phyloP scores from a whole-genome alignment of 2,113 vertebrate genomes.

The Etia nguti region DNA sequence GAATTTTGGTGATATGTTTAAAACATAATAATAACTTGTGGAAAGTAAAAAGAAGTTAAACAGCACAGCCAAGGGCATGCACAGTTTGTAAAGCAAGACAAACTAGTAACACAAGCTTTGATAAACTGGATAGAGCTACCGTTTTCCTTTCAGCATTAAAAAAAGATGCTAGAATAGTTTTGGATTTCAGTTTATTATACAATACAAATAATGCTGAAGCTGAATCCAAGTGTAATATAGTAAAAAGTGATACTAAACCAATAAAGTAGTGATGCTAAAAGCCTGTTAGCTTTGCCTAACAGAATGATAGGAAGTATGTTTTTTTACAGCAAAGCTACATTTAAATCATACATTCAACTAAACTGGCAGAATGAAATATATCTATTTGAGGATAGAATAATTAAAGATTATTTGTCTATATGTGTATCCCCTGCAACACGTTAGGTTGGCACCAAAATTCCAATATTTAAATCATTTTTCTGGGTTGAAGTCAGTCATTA shows the following conservation, averaged over 20 bases:
- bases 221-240: background rate
- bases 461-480: background rate
- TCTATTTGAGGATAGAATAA: background rate
- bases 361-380: background rate
- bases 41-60: background rate
- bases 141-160: background rate
- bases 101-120: background rate
- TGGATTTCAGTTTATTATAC: background rate
- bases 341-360: background rate
- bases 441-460: background rate
- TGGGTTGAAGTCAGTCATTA: background rate
- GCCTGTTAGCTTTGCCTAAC: no score
- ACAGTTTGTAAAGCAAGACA: background rate
- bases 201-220: background rate
- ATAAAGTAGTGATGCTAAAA: background rate
- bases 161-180: background rate
- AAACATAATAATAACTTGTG: background rate
- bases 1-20: background rate
- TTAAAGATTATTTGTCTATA: background rate
- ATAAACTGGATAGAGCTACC: background rate
- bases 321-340: background rate
- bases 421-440: background rate
- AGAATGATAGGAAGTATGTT: accelerated
- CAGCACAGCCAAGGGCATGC: background rate
- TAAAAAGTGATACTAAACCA: background rate